Conservation (phyloP, 1,140 invertebrate genomes). For the Leptinotarsa texana region DNA sequence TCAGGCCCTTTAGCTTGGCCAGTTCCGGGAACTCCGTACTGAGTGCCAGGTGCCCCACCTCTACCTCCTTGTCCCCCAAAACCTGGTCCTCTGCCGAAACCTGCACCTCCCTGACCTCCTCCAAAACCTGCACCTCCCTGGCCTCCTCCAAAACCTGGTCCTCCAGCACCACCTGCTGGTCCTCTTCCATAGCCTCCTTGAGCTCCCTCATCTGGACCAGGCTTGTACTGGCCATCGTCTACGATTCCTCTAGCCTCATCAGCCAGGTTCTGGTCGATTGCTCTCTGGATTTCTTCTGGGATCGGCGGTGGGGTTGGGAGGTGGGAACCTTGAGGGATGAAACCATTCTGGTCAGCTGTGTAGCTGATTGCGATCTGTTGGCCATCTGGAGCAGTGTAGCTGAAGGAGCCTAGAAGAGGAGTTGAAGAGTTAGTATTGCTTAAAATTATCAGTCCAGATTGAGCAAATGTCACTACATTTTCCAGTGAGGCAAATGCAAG, state of each 20-base stretch:
- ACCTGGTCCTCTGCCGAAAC: not conserved
- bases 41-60: slow-evolving; percentile 10
- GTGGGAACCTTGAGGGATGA: slow-evolving; percentile 58
- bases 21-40: slow-evolving; percentile 30
- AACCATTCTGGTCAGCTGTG: slow-evolving; percentile 63
- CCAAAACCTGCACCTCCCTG: not conserved
- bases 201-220: slow-evolving; percentile 36
- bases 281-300: slow-evolving; percentile 57
- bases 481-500: too few relatives aligned
- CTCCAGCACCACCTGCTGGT: not conserved
- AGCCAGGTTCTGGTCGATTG: slow-evolving; percentile 57
- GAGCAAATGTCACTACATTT: too few relatives aligned
- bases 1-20: slow-evolving; percentile 29
- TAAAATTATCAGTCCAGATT: too few relatives aligned
- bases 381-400: slow-evolving; percentile 62
- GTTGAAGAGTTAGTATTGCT: too few relatives aligned
- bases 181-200: slow-evolving; percentile 22
- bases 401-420: slow-evolving; percentile 45
- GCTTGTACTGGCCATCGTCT: slow-evolving; percentile 45
- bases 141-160: not conserved
- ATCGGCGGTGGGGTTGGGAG: slow-evolving; percentile 60
- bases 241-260: slow-evolving; percentile 48
- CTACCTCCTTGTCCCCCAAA: not conserved
- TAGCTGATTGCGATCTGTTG: slow-evolving; percentile 60
- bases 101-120: slow-evolving; percentile 12